Conservation (phyloP, 1,140 invertebrate genomes). For the Goniozus legneri region DNA sequence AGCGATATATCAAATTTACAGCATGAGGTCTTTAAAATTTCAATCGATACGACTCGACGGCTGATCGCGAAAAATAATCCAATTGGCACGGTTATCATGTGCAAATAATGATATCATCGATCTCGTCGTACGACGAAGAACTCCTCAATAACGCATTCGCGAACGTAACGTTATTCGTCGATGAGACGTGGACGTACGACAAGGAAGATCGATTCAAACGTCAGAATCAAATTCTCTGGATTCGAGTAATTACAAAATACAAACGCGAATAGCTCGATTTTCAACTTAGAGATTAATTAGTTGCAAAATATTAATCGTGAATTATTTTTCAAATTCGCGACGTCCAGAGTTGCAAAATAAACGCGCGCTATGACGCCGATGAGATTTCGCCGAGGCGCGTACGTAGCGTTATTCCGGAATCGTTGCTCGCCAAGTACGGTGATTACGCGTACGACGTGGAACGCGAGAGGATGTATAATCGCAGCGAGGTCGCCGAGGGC, state of each 20-base stretch:
- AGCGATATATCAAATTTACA: no score
- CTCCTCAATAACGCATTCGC: conserved; percentile 42
- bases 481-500: conserved; percentile 10
- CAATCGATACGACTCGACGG: no score
- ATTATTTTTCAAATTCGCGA: no score
- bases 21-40: no score
- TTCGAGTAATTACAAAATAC: conserved; percentile 43
- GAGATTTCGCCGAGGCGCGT: conserved; percentile 25
- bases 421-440: conserved; percentile 41
- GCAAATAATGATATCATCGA: conserved; percentile 43
- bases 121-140: conserved; percentile 41
- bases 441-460: conserved; percentile 45
- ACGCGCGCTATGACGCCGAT: conserved; percentile 27
- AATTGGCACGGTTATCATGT: conserved; percentile 27
- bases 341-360: conserved; percentile 41
- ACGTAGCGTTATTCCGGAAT: conserved; percentile 43
- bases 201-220: conserved; percentile 36
- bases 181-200: conserved; percentile 40
- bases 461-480: conserved; percentile 33
- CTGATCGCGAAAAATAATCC: background rate
- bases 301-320: no score
- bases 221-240: conserved; percentile 41
- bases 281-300: no score
- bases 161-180: conserved; percentile 43
- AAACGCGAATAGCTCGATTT: no score